Base-by-base conservation (phyloP, 1,140 invertebrate species). In the Varroa destructor region DNA sequence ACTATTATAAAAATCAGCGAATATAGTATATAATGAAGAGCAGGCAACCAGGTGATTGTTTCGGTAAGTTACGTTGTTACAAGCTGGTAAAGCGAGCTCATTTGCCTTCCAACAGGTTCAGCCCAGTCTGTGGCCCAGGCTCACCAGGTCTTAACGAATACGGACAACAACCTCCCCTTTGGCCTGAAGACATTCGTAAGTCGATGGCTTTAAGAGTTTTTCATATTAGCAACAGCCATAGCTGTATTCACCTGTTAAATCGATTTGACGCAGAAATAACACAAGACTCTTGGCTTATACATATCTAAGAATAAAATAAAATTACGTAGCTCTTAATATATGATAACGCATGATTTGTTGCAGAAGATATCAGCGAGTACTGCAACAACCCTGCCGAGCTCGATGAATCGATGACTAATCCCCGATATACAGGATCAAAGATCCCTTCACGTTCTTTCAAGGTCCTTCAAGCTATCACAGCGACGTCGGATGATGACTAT, bases 361-460 rank as follows among this genome's bases (percentile, higher is more conserved):
- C 71, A 72, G 73, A 73, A 61, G 71, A 67, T 37, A 67, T 67
- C 61, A 67, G 70, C 43, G 46, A 72, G 72, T 71, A 72, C 36
- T 67, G 61, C 37, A 67, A 67, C 61, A 67, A 67, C 37, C 43
- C 56, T 40, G 70, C 72, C 42, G 54, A 55, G 46, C 55, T 70
- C 8, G 56, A 40, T 36, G 58, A 71, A 36, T 55, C 73, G 8
- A 12, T 67, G 61, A 67, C 61, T 2, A 67, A 67, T 40, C 61
- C 61, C 12, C 61, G 87, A 77, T 92, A 92, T 77, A 88, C 83
- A 72, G 89, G 89, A 72, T 86, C 87, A 77, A 85, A 87, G 75
- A 91, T 91, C 78, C 90, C 90, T 58, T 90, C 89, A 73, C 85
- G 88, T 77, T 90, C 89, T 36, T 92, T 92, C 78, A 85, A 85